These are phyloP conservation scores for Champsocephalus gunnari DNA, from an alignment of 2,797 vertebrate species.

Conservation along the genomic window DNA sequence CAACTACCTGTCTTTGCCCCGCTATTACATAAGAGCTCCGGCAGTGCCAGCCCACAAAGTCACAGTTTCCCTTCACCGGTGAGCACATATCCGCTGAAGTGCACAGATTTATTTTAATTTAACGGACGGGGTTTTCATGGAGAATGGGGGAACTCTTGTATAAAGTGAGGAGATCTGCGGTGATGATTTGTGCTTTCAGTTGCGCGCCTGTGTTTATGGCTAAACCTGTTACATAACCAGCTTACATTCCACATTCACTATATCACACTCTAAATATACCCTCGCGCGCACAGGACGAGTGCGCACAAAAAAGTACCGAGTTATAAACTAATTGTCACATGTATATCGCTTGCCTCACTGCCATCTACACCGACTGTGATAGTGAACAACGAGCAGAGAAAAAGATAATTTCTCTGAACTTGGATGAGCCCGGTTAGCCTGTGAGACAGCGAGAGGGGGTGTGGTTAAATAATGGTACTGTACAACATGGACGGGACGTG, in stretches of 20 bases:
- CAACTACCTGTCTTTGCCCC: slow-evolving; percentile 78
- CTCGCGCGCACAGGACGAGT: slow-evolving; percentile 65
- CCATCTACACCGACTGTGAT: slow-evolving; percentile 20
- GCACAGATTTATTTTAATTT: slow-evolving; percentile 16
- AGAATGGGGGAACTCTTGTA: slow-evolving; percentile 16
- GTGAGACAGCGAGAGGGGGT: slow-evolving; percentile 88
- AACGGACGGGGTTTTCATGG: slow-evolving; percentile 3
- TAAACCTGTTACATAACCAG: slow-evolving; percentile 98
- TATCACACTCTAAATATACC: slow-evolving; percentile 94
- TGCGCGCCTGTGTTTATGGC: slow-evolving; percentile 92
- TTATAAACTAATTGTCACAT: slow-evolving; percentile 56
- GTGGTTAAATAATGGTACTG: slow-evolving; percentile 92
- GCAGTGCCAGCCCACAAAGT: slow-evolving; percentile 75
- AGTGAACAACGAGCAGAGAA: slow-evolving; percentile 47
- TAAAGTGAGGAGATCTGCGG: slow-evolving; percentile 56
- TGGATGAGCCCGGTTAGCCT: slow-evolving; percentile 78
- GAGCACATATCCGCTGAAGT: slow-evolving; percentile 23
- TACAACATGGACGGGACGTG: slow-evolving; percentile 91
- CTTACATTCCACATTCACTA: slow-evolving; percentile 94
- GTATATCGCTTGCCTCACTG: slow-evolving; percentile 13
- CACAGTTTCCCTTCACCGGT: slow-evolving; percentile 58
- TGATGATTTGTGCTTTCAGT: slow-evolving; percentile 72
- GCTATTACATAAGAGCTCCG: slow-evolving; percentile 85
- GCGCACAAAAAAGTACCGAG: slow-evolving; percentile 34
- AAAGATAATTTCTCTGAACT: slow-evolving; percentile 85